These are phyloP conservation scores for Lontra canadensis DNA, from an alignment of 2,113 vertebrate genomes.

Conservation along the genomic window DNA sequence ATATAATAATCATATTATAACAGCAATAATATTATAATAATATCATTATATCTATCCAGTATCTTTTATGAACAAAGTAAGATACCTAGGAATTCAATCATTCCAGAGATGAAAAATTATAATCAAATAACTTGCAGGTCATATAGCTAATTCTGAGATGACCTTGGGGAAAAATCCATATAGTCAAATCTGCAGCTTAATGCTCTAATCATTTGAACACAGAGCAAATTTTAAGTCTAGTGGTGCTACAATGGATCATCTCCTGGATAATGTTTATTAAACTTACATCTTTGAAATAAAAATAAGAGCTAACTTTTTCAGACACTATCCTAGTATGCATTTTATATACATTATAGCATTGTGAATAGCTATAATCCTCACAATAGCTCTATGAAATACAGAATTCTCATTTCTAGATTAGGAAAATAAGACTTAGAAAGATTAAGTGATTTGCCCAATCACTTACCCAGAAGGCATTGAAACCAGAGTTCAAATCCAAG, in stretches of 20 bases:
- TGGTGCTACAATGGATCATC: neutral
- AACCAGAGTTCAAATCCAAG: neutral
- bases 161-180: neutral
- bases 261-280: neutral
- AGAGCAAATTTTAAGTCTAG: neutral
- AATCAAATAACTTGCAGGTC: neutral
- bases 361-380: neutral
- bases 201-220: neutral
- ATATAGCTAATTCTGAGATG: neutral
- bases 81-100: neutral
- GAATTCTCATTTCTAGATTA: neutral
- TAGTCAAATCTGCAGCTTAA: neutral
- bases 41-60: neutral
- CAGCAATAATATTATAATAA: too few species aligned
- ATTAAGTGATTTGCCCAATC: neutral
- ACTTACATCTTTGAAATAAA: neutral
- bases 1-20: too few species aligned
- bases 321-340: neutral
- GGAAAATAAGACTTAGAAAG: conserved; percentile 2
- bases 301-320: neutral
- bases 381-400: neutral
- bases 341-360: neutral
- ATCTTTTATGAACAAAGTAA: neutral
- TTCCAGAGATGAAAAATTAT: neutral
- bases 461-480: neutral